Evolutionary conservation across 92 coral and sea anemone genomes (phyloP).

Genomic region (Parazoanthus darwini): DNA sequence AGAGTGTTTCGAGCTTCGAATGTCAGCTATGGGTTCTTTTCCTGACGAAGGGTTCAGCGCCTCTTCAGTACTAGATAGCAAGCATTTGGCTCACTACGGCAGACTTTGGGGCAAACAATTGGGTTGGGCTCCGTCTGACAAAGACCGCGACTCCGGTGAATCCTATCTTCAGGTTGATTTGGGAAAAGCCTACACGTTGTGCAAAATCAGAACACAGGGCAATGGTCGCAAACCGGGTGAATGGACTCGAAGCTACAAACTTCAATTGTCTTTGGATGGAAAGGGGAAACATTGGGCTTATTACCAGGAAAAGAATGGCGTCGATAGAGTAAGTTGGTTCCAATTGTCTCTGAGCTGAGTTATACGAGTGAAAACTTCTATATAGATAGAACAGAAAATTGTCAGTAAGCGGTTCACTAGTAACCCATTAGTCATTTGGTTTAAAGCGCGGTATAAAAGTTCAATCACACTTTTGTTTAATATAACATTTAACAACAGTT

Average conservation of each 20-base stretch:
- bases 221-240: neutral
- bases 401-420: too few species aligned
- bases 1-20: neutral
- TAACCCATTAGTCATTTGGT: too few species aligned
- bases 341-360: too few species aligned
- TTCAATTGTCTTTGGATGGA: neutral
- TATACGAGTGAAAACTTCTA: too few species aligned
- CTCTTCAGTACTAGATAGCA: neutral
- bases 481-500: too few species aligned
- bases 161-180: constrained; percentile 18
- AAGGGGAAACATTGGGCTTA: neutral
- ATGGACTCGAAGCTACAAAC: neutral
- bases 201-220: constrained; percentile 14
- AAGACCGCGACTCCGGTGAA: constrained; percentile 5
- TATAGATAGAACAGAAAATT: too few species aligned
- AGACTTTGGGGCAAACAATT: neutral
- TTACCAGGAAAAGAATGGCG: constrained; percentile 3
- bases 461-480: too few species aligned
- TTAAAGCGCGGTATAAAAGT: too few species aligned
- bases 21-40: neutral
- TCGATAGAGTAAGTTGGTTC: too few species aligned
- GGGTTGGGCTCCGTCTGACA: neutral
- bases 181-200: neutral
- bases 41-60: constrained; percentile 2
- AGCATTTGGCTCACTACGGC: neutral